Evolutionary conservation across 2,797 vertebrate genomes (phyloP).

Genomic region (Enteromius thamalakanensis): DNA sequence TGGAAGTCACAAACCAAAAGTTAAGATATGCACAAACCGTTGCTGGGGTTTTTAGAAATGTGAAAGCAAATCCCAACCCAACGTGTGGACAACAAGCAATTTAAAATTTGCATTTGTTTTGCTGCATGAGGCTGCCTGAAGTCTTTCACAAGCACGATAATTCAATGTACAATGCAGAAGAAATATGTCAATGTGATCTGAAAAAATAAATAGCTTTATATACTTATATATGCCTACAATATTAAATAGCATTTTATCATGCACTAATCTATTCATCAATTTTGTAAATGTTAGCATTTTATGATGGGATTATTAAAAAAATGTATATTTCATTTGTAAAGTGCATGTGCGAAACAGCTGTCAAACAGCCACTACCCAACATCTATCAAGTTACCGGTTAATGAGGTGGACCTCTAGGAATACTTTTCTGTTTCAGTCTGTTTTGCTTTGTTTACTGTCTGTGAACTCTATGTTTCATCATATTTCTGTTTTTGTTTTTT

Average conservation of each 20-base stretch:
- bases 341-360: not conserved
- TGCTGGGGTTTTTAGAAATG: conserved; percentile 38
- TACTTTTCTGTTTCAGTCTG: conserved; percentile 21
- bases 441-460: conserved; percentile 50
- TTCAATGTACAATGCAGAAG: not conserved
- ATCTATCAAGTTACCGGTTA: conserved; percentile 31
- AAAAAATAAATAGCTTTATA: too few relatives aligned
- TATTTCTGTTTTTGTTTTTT: conserved; percentile 23
- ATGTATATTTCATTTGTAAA: not conserved
- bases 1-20: conserved; percentile 38
- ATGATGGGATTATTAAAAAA: not conserved
- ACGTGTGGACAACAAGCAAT: conserved; percentile 27
- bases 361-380: conserved; percentile 19
- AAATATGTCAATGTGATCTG: not conserved
- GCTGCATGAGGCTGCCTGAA: conserved; percentile 14
- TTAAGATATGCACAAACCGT: conserved; percentile 35
- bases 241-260: not conserved
- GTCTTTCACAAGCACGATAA: conserved; percentile 14
- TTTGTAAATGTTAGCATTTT: not conserved
- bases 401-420: conserved; percentile 43
- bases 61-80: conserved; percentile 37
- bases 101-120: conserved; percentile 40
- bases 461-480: conserved; percentile 44
- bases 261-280: not conserved
- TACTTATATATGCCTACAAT: not conserved